Evolutionary conservation across 2,888 invertebrate genomes (phyloP).

Genomic region (Halictus ligatus): DNA sequence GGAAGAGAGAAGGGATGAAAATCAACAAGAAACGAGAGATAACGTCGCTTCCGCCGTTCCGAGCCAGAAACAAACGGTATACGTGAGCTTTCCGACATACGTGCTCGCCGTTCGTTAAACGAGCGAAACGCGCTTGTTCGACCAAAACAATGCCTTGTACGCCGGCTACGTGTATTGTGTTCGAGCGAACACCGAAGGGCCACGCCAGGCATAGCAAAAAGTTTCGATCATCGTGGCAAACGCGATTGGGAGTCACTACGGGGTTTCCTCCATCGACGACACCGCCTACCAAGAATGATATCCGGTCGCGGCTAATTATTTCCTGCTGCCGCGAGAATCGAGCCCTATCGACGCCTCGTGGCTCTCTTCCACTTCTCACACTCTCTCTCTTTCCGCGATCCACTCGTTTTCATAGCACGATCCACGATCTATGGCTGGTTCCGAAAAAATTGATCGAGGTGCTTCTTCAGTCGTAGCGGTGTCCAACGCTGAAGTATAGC

Average conservation of each 20-base stretch:
- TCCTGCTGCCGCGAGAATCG: conserved; percentile 72
- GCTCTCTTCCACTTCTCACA: not conserved
- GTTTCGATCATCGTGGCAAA: conserved; percentile 15
- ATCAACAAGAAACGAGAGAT: conserved; percentile 55
- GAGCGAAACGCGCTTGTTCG: conserved; percentile 69
- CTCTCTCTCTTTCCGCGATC: not conserved
- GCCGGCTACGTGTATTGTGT: conserved; percentile 67
- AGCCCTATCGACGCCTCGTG: conserved; percentile 44
- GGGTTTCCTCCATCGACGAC: conserved; percentile 36
- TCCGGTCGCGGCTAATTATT: conserved; percentile 77
- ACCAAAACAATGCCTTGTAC: conserved; percentile 76
- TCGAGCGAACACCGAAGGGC: conserved; percentile 67
- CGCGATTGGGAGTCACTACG: conserved; percentile 48
- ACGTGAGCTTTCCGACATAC: conserved; percentile 68
- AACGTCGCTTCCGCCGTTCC: conserved; percentile 70
- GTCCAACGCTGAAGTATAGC: not conserved
- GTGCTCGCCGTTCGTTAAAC: conserved; percentile 73
- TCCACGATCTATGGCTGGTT: not conserved
- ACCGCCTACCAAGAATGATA: conserved; percentile 67
- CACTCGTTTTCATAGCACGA: not conserved
- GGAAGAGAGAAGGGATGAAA: conserved; percentile 46
- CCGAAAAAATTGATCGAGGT: too few species aligned
- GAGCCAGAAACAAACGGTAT: conserved; percentile 67
- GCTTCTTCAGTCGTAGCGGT: too few species aligned
- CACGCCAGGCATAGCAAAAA: conserved; percentile 69